phyloP scores from a whole-genome alignment of 92 coral and sea anemone genomes.

The Nematostella vectensis region DNA sequence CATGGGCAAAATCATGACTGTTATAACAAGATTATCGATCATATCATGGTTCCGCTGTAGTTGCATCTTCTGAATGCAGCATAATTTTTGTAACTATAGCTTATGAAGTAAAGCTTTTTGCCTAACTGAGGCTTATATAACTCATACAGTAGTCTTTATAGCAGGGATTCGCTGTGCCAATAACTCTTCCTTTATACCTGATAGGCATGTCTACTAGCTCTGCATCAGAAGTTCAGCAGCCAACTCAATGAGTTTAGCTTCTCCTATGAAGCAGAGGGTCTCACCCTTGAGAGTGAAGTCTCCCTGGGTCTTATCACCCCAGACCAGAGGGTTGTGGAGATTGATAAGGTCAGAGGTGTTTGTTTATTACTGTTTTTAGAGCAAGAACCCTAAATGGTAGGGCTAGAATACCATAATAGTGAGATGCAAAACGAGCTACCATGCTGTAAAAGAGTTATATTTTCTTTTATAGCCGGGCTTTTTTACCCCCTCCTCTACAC shows the following conservation, averaged over 20 bases:
- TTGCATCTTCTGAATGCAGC: neutral
- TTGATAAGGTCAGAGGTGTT: constrained; percentile 55
- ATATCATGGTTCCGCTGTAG: neutral
- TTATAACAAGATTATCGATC: too few species aligned
- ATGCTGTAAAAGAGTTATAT: too few species aligned
- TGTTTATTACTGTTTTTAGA: constrained; percentile 1
- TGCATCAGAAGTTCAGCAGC: constrained; percentile 36
- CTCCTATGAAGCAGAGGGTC: constrained; percentile 40
- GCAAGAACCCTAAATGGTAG: neutral
- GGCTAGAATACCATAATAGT: too few species aligned
- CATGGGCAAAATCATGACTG: too few species aligned
- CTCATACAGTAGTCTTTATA: too few species aligned
- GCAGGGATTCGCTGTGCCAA: too few species aligned
- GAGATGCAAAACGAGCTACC: too few species aligned
- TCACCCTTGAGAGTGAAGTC: constrained; percentile 47
- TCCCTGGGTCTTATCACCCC: constrained; percentile 61
- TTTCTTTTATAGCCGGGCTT: too few species aligned
- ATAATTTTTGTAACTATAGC: neutral
- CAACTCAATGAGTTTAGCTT: constrained; percentile 45
- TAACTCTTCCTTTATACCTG: constrained; percentile 1
- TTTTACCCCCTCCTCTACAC: too few species aligned
- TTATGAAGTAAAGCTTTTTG: neutral
- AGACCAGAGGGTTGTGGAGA: constrained; percentile 61
- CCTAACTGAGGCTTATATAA: too few species aligned
- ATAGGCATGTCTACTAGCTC: constrained; percentile 91